Base-by-base conservation (phyloP, 2,888 invertebrate species). In the Epiblema foenella region DNA sequence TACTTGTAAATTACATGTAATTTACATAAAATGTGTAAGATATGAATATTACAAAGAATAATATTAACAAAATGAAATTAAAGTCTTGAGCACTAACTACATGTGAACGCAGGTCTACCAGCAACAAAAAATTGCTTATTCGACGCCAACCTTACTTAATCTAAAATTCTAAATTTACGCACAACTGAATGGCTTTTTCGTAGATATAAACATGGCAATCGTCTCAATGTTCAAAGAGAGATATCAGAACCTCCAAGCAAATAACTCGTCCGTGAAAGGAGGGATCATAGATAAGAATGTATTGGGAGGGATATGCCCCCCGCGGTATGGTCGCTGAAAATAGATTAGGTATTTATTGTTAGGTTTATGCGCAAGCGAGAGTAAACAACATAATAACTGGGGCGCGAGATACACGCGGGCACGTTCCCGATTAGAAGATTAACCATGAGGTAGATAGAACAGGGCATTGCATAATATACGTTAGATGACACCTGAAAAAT, bases 181-280 rank as follows among this genome's bases (percentile, higher is more conserved):
- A 37, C n/a, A 63, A 63, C 51, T 63, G 9, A 63, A 63, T 51
- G 49, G 24, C 60, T 17, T 49, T 63, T 52, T 20, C 15, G 12
- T 18, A 33, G n/a, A n/a, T n/a, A n/a, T n/a, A n/a, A 52, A 51
- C 63, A 18, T 12, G 63, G 51, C 12, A 62, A 49, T 18, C 18
- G 33, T 51, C 33, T 10, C 54, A 29, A 46, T 46, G 37, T 20
- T 63, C 20, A 39, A 52, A 63, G 63, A 52, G 46, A 57, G 51
- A 18, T 17, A 51, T 15, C 24, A 52, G 5, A 51, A 8, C 18
- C 17, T 24, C 5, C 51, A 37, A 63, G 51, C 37, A 37, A 63
- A 37, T 52, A 52, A 37, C 33, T 51, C 62, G 18, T 12, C 33
- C 51, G 62, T 51, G 62, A 33, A 60, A 51, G 51, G 51, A 51